These are phyloP conservation scores for Sebastes glaucus DNA, from an alignment of 2,797 vertebrate genomes.

Conservation along the genomic window DNA sequence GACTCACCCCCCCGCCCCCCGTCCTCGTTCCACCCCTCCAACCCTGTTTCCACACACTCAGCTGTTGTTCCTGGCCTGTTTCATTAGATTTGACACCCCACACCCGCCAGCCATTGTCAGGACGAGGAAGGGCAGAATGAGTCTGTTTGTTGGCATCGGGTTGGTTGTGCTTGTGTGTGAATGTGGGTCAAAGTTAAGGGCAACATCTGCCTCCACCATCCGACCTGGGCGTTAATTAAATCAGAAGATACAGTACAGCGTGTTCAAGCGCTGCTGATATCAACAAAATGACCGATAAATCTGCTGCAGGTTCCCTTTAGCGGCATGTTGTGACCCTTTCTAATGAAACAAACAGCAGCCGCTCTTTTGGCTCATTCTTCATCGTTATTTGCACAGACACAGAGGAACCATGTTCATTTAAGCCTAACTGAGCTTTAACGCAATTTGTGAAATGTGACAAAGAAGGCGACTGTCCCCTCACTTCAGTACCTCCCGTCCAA, in stretches of 20 bases:
- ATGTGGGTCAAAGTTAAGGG: constrained; percentile 54
- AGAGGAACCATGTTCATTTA: constrained; percentile 4
- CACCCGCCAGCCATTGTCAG: constrained; percentile 70
- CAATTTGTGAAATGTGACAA: constrained; percentile 3
- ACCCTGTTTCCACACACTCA: constrained; percentile 55
- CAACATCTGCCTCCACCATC: constrained; percentile 43
- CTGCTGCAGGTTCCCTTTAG: neutral
- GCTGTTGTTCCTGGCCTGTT: constrained; percentile 65
- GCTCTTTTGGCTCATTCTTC: neutral
- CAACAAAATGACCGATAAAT: neutral
- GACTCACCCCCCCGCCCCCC: neutral
- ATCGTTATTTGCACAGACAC: constrained; percentile 11
- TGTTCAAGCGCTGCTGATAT: neutral
- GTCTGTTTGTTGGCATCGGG: constrained; percentile 50
- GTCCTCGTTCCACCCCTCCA: neutral
- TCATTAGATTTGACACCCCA: constrained; percentile 71
- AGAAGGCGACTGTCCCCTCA: constrained; percentile 9
- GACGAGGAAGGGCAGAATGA: constrained; percentile 58
- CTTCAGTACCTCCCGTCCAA: neutral
- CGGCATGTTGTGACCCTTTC: neutral
- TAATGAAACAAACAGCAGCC: neutral
- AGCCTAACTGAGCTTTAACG: neutral
- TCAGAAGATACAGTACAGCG: neutral
- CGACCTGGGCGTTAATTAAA: constrained; percentile 9
- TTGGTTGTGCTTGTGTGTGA: constrained; percentile 39